Evolutionary conservation across 2,888 invertebrate species (phyloP).

Genomic region (Dryocosmus kuriphilus): DNA sequence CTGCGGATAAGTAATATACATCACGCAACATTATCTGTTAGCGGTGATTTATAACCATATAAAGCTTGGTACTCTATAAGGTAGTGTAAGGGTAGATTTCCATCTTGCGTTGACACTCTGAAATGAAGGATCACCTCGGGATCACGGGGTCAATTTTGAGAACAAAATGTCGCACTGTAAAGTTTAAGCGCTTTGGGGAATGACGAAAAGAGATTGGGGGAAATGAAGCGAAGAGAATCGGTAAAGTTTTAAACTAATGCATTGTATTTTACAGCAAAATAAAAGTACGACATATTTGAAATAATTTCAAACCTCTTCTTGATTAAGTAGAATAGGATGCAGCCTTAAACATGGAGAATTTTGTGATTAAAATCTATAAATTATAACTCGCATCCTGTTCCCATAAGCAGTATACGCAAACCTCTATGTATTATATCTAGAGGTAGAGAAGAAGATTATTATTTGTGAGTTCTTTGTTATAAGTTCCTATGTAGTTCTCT

Average conservation of each 20-base stretch:
- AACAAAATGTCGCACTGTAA: background rate
- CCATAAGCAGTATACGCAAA: no score
- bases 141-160: constrained; percentile 48
- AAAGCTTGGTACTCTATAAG: constrained; percentile 55
- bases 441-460: no score
- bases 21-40: constrained; percentile 71
- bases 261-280: background rate
- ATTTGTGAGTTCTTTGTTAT: no score
- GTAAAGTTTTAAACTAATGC: background rate
- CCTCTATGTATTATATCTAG: no score
- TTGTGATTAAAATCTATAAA: no score
- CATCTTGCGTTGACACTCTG: constrained; percentile 69
- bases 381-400: no score
- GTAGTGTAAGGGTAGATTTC: constrained; percentile 73
- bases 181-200: background rate
- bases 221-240: background rate
- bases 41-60: constrained; percentile 69
- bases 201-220: background rate
- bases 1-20: constrained; percentile 73
- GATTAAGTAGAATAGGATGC: background rate
- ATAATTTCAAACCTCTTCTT: background rate
- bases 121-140: constrained; percentile 65
- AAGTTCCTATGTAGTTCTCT: no score
- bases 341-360: no score
- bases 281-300: background rate